Base-by-base conservation (phyloP, 1,140 invertebrate species). In the Mercenaria mercenaria region DNA sequence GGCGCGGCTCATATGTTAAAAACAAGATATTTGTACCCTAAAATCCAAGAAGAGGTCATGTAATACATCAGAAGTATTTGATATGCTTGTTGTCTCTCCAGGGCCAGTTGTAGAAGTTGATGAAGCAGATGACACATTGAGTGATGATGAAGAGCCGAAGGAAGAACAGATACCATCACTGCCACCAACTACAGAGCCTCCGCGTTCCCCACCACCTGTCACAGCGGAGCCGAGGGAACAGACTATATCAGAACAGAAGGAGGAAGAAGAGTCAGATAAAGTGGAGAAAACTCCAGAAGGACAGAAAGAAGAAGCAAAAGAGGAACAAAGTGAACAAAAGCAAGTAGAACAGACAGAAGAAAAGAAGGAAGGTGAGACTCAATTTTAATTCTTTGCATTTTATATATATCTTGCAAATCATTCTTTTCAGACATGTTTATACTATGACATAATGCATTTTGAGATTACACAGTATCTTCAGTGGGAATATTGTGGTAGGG, bases 31-130 rank as follows among this genome's bases (percentile, higher is more conserved):
- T n/a, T n/a, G n/a, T n/a, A n/a, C n/a, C n/a, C n/a, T n/a, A n/a
- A n/a, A n/a, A n/a, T n/a, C n/a, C n/a, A n/a, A n/a, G n/a, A n/a
- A n/a, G n/a, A n/a, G n/a, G n/a, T n/a, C n/a, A n/a, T n/a, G n/a
- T n/a, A n/a, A n/a, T n/a, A n/a, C n/a, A n/a, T n/a, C n/a, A n/a
- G n/a, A n/a, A n/a, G n/a, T n/a, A n/a, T 47, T 47, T 8, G 15
- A 47, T 47, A 8, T 47, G 15, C n/a, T 47, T 77, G 37, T 77
- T 47, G 1, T 43, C 26, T 34, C n/a, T 18, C 20, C 83, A 95
- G 94, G 94, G 94, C 94, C 94, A 47, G 93, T 95, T 72, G 91
- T 95, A 18, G 93, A 95, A 72, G 91, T 94, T 18, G 92, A 94
- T 50, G 93, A 94, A 76, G 93, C 88, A 23, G 94, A 93, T 64